Conservation (phyloP, 2,888 invertebrate species). For the Allolobophora icterica region DNA sequence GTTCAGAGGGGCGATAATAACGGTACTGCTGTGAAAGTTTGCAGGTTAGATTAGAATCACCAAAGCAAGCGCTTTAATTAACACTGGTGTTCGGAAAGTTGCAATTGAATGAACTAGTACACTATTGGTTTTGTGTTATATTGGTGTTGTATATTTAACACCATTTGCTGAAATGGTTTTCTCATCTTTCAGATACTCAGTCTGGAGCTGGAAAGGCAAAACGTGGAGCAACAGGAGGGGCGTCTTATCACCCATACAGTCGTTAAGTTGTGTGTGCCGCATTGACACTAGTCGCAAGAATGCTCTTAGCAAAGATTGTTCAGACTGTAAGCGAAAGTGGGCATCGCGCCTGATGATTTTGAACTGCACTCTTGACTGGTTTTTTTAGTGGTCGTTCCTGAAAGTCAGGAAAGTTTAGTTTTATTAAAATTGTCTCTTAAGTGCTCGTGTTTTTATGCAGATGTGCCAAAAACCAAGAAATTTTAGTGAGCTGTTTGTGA, state of each 20-base stretch:
- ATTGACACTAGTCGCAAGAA: background rate
- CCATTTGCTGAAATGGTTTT: constrained; percentile 21
- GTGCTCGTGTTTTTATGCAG: background rate
- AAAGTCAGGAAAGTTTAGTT: constrained; percentile 11
- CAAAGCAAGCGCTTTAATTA: background rate
- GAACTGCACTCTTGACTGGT: background rate
- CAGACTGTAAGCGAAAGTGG: background rate
- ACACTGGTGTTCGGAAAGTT: background rate
- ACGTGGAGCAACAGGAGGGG: constrained; percentile 27
- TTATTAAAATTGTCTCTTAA: background rate
- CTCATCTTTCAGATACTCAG: background rate
- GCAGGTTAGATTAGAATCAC: background rate
- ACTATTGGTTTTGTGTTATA: background rate
- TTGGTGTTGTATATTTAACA: no score
- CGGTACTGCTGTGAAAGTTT: background rate
- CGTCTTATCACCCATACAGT: constrained; percentile 35
- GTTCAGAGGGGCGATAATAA: background rate
- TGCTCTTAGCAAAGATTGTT: constrained; percentile 10
- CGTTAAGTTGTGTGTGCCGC: constrained; percentile 19
- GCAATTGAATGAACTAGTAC: background rate
- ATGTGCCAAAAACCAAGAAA: background rate
- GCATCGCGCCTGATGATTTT: background rate
- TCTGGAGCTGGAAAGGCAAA: constrained; percentile 32
- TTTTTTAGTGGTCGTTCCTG: constrained; percentile 6
- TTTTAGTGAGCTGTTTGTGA: background rate